These are phyloP conservation scores for Bimastos eiseni DNA, from an alignment of 2,888 invertebrate genomes.

Conservation along the genomic window DNA sequence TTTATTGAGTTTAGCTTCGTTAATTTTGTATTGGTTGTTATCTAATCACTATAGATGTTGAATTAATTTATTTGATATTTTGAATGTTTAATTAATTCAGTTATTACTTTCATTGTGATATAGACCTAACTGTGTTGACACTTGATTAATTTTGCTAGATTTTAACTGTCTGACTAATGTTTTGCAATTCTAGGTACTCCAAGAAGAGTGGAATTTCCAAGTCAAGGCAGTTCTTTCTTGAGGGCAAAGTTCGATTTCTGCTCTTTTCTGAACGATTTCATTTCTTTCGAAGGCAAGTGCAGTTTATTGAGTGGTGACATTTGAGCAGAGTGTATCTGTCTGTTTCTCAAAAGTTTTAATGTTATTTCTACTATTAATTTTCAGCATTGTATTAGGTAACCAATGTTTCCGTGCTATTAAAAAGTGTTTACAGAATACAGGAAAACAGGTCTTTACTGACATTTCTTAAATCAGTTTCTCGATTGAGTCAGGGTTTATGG, in stretches of 20 bases:
- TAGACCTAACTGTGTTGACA: neutral
- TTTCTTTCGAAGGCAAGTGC: slow-evolving; percentile 71
- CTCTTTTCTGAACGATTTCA: slow-evolving; percentile 92
- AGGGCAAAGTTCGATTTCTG: slow-evolving; percentile 84
- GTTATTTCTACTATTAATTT: too few species aligned
- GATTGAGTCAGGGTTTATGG: neutral
- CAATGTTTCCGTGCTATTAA: neutral
- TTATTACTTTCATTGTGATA: neutral
- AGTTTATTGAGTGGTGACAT: neutral
- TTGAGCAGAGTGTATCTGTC: neutral
- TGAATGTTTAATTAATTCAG: neutral
- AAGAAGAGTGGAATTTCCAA: slow-evolving; percentile 71
- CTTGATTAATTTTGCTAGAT: neutral
- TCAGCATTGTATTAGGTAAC: neutral
- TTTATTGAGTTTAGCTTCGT: too few species aligned
- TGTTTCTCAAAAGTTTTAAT: neutral
- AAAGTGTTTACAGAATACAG: neutral
- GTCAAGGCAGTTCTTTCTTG: slow-evolving; percentile 89
- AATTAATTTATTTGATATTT: neutral
- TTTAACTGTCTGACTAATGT: neutral
- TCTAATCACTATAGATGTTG: neutral
- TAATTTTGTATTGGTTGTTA: neutral
- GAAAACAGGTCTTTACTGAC: neutral
- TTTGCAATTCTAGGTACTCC: slow-evolving; percentile 60
- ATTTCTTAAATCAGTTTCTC: neutral